Percentiles rank a stretch among this genome's conserved stretches.
These are phyloP conservation scores for Trochalopteron elliotii DNA, from an alignment of 2,113 vertebrate species.

Conservation along the genomic window DNA sequence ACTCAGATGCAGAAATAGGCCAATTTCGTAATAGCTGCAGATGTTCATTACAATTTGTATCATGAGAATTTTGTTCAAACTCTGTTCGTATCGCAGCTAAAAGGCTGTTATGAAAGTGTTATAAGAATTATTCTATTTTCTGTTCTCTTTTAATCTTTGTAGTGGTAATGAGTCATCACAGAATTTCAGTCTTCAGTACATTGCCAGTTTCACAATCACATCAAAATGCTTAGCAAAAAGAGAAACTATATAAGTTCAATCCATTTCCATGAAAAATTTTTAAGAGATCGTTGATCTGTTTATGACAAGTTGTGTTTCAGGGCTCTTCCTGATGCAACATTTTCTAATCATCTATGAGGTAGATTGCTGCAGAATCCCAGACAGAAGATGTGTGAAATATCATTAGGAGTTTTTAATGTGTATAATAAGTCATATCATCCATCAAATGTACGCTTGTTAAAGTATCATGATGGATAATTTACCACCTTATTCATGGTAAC, in stretches of 20 bases:
- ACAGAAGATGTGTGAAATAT: background rate
- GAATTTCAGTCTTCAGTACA: background rate
- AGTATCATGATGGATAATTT: slow-evolving; percentile 4
- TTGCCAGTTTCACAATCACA: background rate
- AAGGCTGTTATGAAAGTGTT: background rate
- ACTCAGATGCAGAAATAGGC: background rate
- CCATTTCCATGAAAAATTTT: background rate
- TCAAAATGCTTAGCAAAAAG: background rate
- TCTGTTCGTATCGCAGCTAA: background rate
- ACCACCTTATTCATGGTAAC: background rate
- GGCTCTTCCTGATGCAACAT: background rate
- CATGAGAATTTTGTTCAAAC: background rate
- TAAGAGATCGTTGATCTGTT: background rate
- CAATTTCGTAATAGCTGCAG: slow-evolving; percentile 20
- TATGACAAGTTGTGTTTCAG: background rate
- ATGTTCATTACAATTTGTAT: background rate
- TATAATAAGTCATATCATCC: slow-evolving; percentile 38
- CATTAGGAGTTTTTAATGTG: slow-evolving; percentile 24
- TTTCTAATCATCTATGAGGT: slow-evolving; percentile 14
- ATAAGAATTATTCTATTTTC: background rate
- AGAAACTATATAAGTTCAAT: background rate
- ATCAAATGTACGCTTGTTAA: slow-evolving; percentile 40
- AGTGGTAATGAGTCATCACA: slow-evolving; percentile 44
- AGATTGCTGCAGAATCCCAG: background rate
- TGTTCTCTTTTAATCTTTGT: slow-evolving; percentile 5